Evolutionary conservation across 2,888 invertebrate genomes (phyloP).

Genomic region (Zygothrica quintamaculata): DNA sequence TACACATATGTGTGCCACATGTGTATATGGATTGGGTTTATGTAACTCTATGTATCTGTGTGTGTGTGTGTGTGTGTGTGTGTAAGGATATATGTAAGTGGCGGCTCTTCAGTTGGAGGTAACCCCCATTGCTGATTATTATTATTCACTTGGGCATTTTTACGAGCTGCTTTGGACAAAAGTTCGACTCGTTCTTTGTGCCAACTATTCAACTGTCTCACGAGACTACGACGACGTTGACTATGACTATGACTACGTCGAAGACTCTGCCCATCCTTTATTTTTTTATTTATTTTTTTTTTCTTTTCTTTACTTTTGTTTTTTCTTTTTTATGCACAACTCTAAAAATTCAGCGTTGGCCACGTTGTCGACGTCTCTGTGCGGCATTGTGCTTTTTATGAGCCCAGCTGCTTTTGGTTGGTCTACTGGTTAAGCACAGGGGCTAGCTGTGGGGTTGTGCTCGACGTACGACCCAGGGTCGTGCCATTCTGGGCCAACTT

Average conservation of each 20-base stretch:
- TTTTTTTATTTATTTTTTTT: no score
- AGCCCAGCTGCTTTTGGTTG: slow-evolving; percentile 63
- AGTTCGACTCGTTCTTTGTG: slow-evolving; percentile 64
- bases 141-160: slow-evolving; percentile 83
- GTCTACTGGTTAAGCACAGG: slow-evolving; percentile 15
- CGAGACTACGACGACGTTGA: slow-evolving; percentile 45
- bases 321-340: slow-evolving; percentile 51
- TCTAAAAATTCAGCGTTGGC: slow-evolving; percentile 62
- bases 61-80: no score
- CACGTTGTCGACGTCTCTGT: slow-evolving; percentile 18
- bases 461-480: neutral
- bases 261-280: slow-evolving; percentile 13
- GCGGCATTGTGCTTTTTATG: slow-evolving; percentile 63
- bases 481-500: slow-evolving; percentile 51
- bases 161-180: slow-evolving; percentile 78
- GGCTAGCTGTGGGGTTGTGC: neutral
- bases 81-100: neutral
- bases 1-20: slow-evolving; percentile 38
- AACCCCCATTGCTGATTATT: slow-evolving; percentile 75
- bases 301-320: no score
- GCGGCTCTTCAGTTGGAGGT: no score
- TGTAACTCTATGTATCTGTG: no score
- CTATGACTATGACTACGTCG: slow-evolving; percentile 12
- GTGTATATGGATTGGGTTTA: slow-evolving; percentile 15
- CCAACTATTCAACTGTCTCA: slow-evolving; percentile 59